A percentile compares a stretch with the other conserved stretches of the same genome.
Evolutionary conservation across 2,888 invertebrate species (phyloP).

Genomic region (Lithosia quadra): DNA sequence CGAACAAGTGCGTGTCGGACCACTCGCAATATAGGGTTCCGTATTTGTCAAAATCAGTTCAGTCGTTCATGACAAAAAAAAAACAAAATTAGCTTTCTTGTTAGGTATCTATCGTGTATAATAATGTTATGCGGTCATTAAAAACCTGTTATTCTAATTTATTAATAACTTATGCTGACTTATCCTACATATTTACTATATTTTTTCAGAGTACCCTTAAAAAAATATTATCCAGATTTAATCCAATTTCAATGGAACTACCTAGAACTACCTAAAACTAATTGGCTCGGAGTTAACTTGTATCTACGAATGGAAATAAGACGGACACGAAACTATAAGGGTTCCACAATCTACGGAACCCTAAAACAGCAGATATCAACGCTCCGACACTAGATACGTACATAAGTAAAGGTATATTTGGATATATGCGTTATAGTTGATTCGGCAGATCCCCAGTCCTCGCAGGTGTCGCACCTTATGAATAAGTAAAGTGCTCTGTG

Average conservation of each 20-base stretch:
- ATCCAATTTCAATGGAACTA: no score
- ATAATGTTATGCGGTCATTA: no score
- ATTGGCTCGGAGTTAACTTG: no score
- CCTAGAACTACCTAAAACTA: no score
- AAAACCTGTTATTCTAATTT: no score
- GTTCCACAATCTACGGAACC: background rate
- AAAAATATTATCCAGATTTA: no score
- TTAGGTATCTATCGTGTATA: no score
- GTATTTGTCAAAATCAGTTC: background rate
- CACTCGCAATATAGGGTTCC: background rate
- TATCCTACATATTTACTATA: no score
- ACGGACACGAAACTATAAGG: background rate
- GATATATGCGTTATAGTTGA: constrained; percentile 38
- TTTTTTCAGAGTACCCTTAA: no score
- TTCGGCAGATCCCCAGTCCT: constrained; percentile 29
- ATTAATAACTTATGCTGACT: no score
- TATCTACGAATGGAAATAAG: background rate
- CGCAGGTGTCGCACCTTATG: constrained; percentile 46
- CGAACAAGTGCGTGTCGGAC: background rate
- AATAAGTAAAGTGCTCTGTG: constrained; percentile 45
- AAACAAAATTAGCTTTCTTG: no score
- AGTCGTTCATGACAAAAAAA: no score
- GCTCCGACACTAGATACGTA: background rate
- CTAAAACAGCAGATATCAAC: background rate
- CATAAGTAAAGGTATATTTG: constrained; percentile 1